Evolutionary conservation across 2,888 invertebrate species (phyloP), one percentile per base, ranked within the genome.

Genomic region (Drosophila sordidula): DNA sequence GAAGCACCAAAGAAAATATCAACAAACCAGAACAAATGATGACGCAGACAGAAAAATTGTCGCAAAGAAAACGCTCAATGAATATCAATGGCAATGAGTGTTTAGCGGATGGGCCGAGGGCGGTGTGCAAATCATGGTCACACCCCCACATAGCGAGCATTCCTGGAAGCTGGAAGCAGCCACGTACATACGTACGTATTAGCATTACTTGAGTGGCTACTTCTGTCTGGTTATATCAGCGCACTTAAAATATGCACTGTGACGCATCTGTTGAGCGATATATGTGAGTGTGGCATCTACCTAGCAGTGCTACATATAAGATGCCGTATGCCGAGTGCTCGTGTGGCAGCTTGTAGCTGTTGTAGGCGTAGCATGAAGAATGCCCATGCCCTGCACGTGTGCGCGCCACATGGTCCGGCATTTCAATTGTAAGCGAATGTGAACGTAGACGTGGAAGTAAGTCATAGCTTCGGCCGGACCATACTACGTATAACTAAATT

Each of bases 231-330:
- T 81, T 87, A 78, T 77, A 80, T 88, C 89, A 83, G 80, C 80
- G 58, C 59, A 69, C 86, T 75, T 78, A 77, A 88, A 88, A 88
- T 88, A 88, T 80, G 70, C 78, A 77, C 55, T 64, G 73, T 88
- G 88, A 89, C 88, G 89, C 88, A 89, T 89, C 70, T 52, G 72
- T n/a, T 73, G 79, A 83, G 55, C 69, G 65, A 82, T 80, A 61
- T 75, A 68, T 56, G 64, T 29, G 41, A 26, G 51, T 14, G 47
- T 47, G 65, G 50, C 69, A 75, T 70, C 52, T 56, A 78, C 61
- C 70, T 73, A 75, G 69, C 67, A 44, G 64, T 69, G 54, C 65
- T 49, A 54, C 61, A 61, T 66, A 58, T 32, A 29, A 29, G 58
- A 68, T 57, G 39, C 39, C 50, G 57, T 71, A 72, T 65, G 70